Evolutionary conservation across 2,113 vertebrate species (phyloP), one percentile per base, ranked within the genome.

Genomic region (Petromus typicus): DNA sequence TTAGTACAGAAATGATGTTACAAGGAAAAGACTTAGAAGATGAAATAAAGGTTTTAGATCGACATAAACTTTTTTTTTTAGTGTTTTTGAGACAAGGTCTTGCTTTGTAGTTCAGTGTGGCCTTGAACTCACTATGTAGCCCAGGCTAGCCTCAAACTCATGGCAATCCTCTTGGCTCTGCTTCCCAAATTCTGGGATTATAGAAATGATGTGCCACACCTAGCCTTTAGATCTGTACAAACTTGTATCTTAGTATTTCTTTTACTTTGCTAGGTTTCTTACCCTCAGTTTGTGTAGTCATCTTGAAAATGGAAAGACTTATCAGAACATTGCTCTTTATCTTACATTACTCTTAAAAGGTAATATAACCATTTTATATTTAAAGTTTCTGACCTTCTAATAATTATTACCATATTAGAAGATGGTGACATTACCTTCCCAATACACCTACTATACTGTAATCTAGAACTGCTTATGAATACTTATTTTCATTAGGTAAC

Each of bases 21-120:
- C 6, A 7, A 56, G 37, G 73, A 81, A 89, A 59, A 95, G 84
- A 69, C 27, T 8, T 61, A 92, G 64, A 91, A 71, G 87, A 40
- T 92, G 73, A 91, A 78, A 51, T 67, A 84, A 95, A 79, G 89
- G 59, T 12, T 83, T 90, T 82, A 32, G 54, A 86, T 37, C 22
- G 37, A 86, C 3, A 64, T 0, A 75, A 9, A 93, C 25, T 73
- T 73, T 73, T 51, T 51, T 51, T 51, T 51, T 51, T 51, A 51
- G 6, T 51, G 48, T 51, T 51, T n/a, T 51, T 51, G 48, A 51
- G 48, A 51, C 10, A 51, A 10, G 48, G 48, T 51, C 48, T 51
- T 51, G 48, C 48, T 51, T 51, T 51, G 48, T 51, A 51, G 48
- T 51, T 51, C 48, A 51, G 48, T 51, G 6, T 51, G 48, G 48